Base-by-base conservation (phyloP, 1,140 invertebrate species). In the Nephila pilipes region DNA sequence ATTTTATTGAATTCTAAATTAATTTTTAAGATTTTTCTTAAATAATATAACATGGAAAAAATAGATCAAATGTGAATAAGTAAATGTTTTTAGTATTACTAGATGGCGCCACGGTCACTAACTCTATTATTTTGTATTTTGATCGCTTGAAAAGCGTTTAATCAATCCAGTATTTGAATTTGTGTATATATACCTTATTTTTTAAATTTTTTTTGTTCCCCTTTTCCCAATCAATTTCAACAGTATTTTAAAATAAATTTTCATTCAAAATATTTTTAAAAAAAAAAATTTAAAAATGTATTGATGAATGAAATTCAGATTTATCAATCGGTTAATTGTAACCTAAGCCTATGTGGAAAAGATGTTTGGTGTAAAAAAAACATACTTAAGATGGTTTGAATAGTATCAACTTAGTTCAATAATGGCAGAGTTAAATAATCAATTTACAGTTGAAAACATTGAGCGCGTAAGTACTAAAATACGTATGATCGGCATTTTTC, bases 381-480 rank as follows among this genome's bases (percentile, higher is more conserved):
- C 36, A 87, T 63, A 63, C 2, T 83, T 25, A 20, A 32, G 29
- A 60, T 16, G 29, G 20, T 16, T 4, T 20, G 2, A 29, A 38
- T 63, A 8, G 38, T 85, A 18, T 8, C 10, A 32, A 54, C 25
- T 60, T 25, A 3, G n/a, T 63, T 6, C 69, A 57, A 90, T 69
- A 75, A 93, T 93, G 85, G 63, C 36, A 38, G 85, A 87, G 18
- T 22, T 87, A 58, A 87, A 18, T 32, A 93, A 79, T 54, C 91
- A 93, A 22, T 93, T 87, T 32, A 93, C 83, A 29, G 83, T 93
- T 32, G 91, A 87, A 79, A 93, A 87, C 54, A 87, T 93, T 18
- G 91, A 93, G 46, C 60, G 46, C 57, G 91, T 93, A 79, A 93
- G 91, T 93, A 60, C 55, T 57, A 29, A 54, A 75, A 18, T 5